A percentile compares a stretch with the other conserved stretches of the same genome.
These are phyloP conservation scores for Elephantulus edwardii DNA, from an alignment of 2,113 vertebrate genomes.

Conservation along the genomic window DNA sequence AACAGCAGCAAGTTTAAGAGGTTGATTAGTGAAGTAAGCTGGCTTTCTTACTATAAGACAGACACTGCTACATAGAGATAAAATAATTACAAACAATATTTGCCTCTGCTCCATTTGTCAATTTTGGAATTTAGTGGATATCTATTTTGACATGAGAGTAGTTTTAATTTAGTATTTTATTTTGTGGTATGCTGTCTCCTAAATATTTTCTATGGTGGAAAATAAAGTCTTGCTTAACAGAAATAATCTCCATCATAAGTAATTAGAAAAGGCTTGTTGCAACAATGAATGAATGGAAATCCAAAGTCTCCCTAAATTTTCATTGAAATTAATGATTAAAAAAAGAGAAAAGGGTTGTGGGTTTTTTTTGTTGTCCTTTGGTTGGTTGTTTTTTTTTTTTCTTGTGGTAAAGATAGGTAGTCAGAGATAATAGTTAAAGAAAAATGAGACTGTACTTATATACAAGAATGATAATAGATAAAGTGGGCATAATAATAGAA, in stretches of 20 bases:
- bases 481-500: neutral
- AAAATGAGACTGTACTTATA: neutral
- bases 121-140: accelerated
- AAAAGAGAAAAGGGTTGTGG: no score
- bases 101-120: accelerated
- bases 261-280: no score
- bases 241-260: neutral
- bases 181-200: neutral
- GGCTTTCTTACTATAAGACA: accelerated
- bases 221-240: neutral
- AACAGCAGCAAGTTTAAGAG: neutral
- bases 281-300: no score
- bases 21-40: neutral
- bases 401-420: accelerated
- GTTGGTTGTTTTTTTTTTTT: no score
- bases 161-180: neutral
- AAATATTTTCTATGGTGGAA: neutral
- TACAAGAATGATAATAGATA: neutral
- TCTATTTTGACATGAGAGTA: neutral
- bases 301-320: no score
- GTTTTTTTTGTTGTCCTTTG: no score
- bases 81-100: neutral
- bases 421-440: neutral
- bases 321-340: no score
- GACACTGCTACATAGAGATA: neutral